Evolutionary conservation across 2,113 vertebrate genomes (phyloP).

Genomic region (Petroica traversi): DNA sequence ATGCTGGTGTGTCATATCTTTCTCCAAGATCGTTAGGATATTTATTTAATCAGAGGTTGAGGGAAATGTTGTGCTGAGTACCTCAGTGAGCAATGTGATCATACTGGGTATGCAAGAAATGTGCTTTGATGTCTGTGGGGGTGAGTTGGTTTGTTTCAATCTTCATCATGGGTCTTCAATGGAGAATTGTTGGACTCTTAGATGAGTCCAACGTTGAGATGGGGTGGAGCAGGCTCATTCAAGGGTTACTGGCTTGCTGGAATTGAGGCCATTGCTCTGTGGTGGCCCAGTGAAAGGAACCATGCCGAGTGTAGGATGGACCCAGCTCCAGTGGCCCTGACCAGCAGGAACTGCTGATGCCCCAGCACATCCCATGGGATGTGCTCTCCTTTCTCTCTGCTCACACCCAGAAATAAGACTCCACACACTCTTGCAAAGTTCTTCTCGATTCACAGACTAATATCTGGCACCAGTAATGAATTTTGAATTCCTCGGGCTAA

Average conservation of each 20-base stretch:
- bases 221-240: rapidly evolving
- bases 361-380: background rate
- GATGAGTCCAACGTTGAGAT: rapidly evolving
- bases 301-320: rapidly evolving
- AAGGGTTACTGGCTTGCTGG: background rate
- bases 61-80: background rate
- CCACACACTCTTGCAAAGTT: background rate
- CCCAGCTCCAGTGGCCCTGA: background rate
- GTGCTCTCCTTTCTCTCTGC: background rate
- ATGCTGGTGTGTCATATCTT: background rate
- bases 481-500: background rate
- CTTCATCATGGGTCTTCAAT: rapidly evolving
- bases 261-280: background rate
- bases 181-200: background rate
- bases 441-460: background rate
- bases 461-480: background rate
- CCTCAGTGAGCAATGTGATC: background rate
- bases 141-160: background rate
- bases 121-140: too few species aligned
- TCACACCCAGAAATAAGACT: background rate
- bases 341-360: background rate
- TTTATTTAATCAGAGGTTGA: background rate
- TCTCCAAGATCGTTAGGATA: background rate
- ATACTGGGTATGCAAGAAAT: rapidly evolving
- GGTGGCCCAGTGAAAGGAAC: background rate